Evolutionary conservation across 2,888 invertebrate species (phyloP), one percentile per base, ranked within the genome.

Genomic region (Macrosoma leucophasiata): DNA sequence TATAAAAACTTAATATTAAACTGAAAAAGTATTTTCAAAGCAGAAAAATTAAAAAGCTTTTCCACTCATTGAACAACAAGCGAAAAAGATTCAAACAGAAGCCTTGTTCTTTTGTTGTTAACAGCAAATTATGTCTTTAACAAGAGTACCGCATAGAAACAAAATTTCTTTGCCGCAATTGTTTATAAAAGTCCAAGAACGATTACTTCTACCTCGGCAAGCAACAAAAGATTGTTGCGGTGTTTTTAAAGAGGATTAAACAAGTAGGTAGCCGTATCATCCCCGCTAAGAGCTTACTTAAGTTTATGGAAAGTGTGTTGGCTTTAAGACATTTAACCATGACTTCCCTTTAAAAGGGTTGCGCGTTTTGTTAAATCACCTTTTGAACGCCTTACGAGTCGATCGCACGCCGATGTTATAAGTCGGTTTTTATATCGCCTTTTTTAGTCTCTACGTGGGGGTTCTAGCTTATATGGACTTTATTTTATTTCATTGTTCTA

Each of bases 321-420:
- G 65, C 60, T 58, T 63, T 77, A 73, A 77, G 70, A 65, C 64
- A 68, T 66, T 76, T 76, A 69, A 62, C 69, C 70, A 70, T 75
- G 77, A 79, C 74, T 77, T 69, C 67, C 67, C 65, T 72, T 71
- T 61, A 60, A 79, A 82, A 79, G 79, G 79, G 77, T 81, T 82
- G 79, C 70, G 63, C 70, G 81, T 82, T 79, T 78, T 82, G 70
- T 81, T 59, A 68, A 65, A 77, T 72, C 73, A 75, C 67, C 62
- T 55, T 69, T 71, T 62, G 62, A 62, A 65, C 52, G 60, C 58
- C 59, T 55, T 62, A 63, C 57, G 46, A 68, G 64, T 62, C 64
- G 67, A 72, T 75, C 63, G 68, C 67, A 57, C 62, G 58, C 52
- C 60, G 61, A 62, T 66, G 66, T 61, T 60, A 69, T 71, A 68